These are phyloP conservation scores for Okamejei kenojei DNA, from an alignment of 2,797 vertebrate genomes.

Conservation along the genomic window DNA sequence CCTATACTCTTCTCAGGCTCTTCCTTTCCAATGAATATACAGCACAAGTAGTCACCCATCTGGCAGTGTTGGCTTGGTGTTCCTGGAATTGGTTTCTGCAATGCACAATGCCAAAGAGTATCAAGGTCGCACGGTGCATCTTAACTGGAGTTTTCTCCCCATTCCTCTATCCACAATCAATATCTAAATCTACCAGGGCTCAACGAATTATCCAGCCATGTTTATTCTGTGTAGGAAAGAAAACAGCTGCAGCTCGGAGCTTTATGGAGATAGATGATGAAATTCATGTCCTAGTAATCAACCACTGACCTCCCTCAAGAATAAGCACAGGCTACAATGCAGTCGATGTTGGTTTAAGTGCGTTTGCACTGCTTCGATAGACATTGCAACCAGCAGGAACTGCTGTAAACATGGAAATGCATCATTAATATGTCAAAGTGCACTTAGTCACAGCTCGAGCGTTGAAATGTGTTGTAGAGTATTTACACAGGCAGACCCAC, in stretches of 20 bases:
- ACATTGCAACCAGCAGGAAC: neutral
- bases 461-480: neutral
- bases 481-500: neutral
- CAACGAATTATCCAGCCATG: neutral
- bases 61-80: too few relatives aligned
- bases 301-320: neutral
- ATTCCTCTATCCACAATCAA: too few relatives aligned
- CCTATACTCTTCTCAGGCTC: too few relatives aligned
- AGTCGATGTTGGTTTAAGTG: neutral
- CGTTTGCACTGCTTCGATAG: neutral
- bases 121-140: too few relatives aligned
- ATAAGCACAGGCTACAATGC: neutral
- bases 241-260: neutral
- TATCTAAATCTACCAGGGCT: too few relatives aligned
- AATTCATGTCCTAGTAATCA: neutral
- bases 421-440: constrained; percentile 19
- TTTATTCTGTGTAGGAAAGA: neutral
- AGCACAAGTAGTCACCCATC: too few relatives aligned
- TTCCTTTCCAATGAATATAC: too few relatives aligned
- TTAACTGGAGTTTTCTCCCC: too few relatives aligned
- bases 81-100: too few relatives aligned
- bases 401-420: constrained; percentile 1
- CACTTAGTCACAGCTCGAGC: constrained; percentile 16
- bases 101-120: too few relatives aligned
- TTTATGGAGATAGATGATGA: neutral